Conservation (phyloP, 2,888 invertebrate genomes). For the Epinotia demarniana region DNA sequence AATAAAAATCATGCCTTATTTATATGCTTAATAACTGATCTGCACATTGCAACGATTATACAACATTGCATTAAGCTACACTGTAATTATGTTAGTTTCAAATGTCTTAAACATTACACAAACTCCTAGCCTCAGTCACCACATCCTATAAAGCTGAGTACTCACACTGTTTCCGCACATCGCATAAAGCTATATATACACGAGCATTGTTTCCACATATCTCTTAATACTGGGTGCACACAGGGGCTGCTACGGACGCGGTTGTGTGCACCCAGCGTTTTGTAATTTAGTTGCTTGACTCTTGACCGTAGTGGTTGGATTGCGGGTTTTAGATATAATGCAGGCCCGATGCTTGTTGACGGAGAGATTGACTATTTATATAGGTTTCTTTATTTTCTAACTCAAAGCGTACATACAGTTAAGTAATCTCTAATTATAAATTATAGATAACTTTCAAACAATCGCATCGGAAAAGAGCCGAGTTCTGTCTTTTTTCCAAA, state of each 20-base stretch:
- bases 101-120: conserved; percentile 15
- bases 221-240: conserved; percentile 2
- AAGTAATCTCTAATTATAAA: no score
- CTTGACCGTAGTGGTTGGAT: neutral
- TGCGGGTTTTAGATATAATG: neutral
- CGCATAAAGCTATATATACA: neutral
- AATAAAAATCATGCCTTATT: no score
- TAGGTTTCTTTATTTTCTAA: no score
- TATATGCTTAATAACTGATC: no score
- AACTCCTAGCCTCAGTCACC: conserved; percentile 3
- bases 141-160: conserved; percentile 8
- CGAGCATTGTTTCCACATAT: conserved; percentile 5
- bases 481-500: no score
- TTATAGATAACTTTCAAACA: no score
- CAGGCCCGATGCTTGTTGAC: neutral
- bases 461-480: no score
- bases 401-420: no score
- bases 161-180: neutral
- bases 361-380: neutral
- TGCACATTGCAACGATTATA: neutral
- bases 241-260: neutral
- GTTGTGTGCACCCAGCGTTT: conserved; percentile 3
- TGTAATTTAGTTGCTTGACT: conserved; percentile 20
- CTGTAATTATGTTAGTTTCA: neutral
- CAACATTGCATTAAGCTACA: neutral